phyloP scores from a whole-genome alignment of 2,113 vertebrate species.

The Craseonycteris thonglongyai region DNA sequence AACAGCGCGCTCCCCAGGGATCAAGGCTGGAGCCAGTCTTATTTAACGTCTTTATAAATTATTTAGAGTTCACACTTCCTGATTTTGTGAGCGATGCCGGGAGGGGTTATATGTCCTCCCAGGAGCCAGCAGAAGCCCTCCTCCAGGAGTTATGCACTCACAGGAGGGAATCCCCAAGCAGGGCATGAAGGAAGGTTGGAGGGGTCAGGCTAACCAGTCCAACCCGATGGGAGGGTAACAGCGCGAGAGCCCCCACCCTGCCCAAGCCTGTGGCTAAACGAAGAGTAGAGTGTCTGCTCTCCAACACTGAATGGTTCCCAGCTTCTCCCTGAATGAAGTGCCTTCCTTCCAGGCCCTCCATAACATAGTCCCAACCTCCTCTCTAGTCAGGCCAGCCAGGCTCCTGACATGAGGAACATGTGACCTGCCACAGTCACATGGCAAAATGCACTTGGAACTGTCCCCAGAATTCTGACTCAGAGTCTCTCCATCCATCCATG shows the following conservation, averaged over 20 bases:
- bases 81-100: slow-evolving; percentile 47
- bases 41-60: slow-evolving; percentile 69
- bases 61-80: slow-evolving; percentile 61
- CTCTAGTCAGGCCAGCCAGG: neutral
- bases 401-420: neutral
- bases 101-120: neutral
- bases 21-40: slow-evolving; percentile 45
- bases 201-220: neutral
- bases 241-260: neutral
- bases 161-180: neutral
- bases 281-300: neutral
- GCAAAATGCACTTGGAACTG: neutral
- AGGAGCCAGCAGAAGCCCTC: neutral
- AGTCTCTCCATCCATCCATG: neutral
- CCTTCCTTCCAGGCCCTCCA: neutral
- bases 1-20: slow-evolving; percentile 57
- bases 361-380: neutral
- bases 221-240: neutral
- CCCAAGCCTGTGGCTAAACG: neutral
- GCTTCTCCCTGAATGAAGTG: neutral
- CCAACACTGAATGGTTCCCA: neutral
- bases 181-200: neutral
- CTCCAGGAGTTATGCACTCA: neutral
- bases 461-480: neutral
- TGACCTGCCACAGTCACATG: neutral